Evolutionary conservation across 2,113 vertebrate genomes (phyloP).

Genomic region (Budorcas taxicolor): DNA sequence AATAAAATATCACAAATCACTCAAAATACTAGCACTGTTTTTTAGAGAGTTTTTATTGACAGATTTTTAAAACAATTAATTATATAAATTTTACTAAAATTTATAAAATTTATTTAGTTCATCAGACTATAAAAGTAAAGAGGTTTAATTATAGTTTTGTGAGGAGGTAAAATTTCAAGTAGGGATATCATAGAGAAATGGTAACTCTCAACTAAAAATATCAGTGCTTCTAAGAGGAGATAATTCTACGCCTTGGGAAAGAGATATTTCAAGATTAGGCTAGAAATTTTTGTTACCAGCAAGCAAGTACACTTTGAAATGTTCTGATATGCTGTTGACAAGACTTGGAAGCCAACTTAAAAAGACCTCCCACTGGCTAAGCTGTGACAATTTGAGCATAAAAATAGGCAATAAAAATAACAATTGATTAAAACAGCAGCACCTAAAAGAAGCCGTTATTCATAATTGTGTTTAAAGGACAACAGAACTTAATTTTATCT

Average conservation of each 20-base stretch:
- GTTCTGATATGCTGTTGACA: conserved; percentile 36
- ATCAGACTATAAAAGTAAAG: neutral
- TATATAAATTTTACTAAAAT: neutral
- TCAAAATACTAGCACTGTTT: neutral
- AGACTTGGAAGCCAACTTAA: conserved; percentile 3
- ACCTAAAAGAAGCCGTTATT: neutral
- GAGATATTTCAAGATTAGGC: conserved; percentile 45
- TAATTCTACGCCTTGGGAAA: neutral
- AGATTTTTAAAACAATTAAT: neutral
- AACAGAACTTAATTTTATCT: neutral
- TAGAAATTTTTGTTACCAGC: conserved; percentile 37
- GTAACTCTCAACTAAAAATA: conserved; percentile 22
- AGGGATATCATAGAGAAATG: neutral
- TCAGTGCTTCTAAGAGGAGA: neutral
- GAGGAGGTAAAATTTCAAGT: neutral
- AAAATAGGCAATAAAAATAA: neutral
- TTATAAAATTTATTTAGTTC: neutral
- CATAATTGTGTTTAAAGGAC: neutral
- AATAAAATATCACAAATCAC: neutral
- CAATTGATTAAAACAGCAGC: neutral
- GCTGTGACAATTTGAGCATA: neutral
- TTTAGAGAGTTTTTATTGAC: neutral
- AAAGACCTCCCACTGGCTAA: conserved; percentile 36
- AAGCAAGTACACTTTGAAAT: conserved; percentile 37
- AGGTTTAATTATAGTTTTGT: neutral